Percentiles rank a stretch among this genome's conserved stretches.
Conservation (phyloP, 2,113 vertebrate genomes). For the Aldabrachelys gigantea region DNA sequence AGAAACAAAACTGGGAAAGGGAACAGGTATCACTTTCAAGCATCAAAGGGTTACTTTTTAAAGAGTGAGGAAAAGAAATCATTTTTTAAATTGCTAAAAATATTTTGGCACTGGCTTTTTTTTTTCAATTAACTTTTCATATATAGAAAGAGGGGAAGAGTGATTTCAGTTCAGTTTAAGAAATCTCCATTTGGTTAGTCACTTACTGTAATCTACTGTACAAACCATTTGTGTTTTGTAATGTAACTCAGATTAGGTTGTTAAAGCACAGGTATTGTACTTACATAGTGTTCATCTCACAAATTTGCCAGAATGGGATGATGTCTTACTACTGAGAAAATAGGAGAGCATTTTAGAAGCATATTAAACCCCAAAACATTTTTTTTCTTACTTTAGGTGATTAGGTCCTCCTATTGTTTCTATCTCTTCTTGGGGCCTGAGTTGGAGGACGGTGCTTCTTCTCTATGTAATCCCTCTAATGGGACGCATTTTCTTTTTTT, state of each 20-base stretch:
- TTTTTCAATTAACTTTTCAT: not conserved
- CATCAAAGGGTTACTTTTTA: not conserved
- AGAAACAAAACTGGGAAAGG: not conserved
- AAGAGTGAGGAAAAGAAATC: not conserved
- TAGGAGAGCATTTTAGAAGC: not conserved
- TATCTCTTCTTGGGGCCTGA: not conserved
- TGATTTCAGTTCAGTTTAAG: not conserved
- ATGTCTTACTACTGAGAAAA: not conserved
- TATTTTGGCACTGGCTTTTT: not conserved
- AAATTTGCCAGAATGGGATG: not conserved
- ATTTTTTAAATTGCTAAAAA: not conserved
- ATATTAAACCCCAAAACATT: not conserved
- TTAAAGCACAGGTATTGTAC: not conserved
- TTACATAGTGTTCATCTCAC: not conserved
- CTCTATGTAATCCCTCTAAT: not conserved
- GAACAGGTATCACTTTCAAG: not conserved
- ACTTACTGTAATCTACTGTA: not conserved
- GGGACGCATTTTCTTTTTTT: not conserved
- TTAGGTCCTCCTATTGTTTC: not conserved
- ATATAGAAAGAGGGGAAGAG: not conserved
- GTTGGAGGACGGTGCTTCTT: not conserved
- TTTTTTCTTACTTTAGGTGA: not conserved
- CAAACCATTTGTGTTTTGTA: not conserved
- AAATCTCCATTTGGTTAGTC: not conserved
- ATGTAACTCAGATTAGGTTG: not conserved